Conservation (phyloP, 2,113 vertebrate species). For the Epinephelus cyanopodus region DNA sequence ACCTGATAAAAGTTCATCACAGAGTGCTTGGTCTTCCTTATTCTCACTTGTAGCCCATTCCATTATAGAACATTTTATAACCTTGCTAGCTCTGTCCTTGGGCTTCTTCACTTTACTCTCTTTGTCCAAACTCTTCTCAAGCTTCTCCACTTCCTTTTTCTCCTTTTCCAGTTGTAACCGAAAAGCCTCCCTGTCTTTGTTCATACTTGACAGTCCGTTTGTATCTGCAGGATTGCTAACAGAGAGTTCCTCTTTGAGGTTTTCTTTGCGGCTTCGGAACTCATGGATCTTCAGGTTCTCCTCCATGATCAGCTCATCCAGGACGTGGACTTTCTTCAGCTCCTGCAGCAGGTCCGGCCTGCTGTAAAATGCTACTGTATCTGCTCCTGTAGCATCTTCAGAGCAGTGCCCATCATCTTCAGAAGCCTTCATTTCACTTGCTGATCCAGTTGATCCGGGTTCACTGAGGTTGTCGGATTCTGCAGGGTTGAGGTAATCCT, state of each 20-base stretch:
- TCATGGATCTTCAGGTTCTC: conserved; percentile 75
- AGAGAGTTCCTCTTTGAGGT: neutral
- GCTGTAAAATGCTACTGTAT: neutral
- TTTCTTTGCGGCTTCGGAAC: conserved; percentile 28
- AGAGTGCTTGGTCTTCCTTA: conserved; percentile 27
- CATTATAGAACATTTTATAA: conserved; percentile 66
- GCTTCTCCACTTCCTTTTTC: conserved; percentile 71
- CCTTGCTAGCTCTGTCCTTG: conserved; percentile 12
- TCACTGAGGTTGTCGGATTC: neutral
- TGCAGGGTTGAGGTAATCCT: conserved; percentile 32
- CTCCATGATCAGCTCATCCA: conserved; percentile 77
- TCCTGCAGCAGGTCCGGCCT: conserved; percentile 60
- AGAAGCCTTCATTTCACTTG: neutral
- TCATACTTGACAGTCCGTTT: neutral
- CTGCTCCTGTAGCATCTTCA: neutral
- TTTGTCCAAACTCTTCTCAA: conserved; percentile 69
- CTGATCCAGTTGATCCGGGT: neutral
- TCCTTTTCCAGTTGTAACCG: conserved; percentile 71
- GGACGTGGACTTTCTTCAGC: conserved; percentile 60
- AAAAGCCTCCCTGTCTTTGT: conserved; percentile 59
- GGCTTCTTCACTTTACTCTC: conserved; percentile 30
- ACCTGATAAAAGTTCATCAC: conserved; percentile 39
- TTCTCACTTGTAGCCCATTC: conserved; percentile 32
- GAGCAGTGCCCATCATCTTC: neutral
- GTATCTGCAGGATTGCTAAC: neutral